A percentile compares a stretch with the other conserved stretches of the same genome.
Evolutionary conservation across 2,113 vertebrate genomes (phyloP).

Genomic region (Thalassoma bifasciatum): DNA sequence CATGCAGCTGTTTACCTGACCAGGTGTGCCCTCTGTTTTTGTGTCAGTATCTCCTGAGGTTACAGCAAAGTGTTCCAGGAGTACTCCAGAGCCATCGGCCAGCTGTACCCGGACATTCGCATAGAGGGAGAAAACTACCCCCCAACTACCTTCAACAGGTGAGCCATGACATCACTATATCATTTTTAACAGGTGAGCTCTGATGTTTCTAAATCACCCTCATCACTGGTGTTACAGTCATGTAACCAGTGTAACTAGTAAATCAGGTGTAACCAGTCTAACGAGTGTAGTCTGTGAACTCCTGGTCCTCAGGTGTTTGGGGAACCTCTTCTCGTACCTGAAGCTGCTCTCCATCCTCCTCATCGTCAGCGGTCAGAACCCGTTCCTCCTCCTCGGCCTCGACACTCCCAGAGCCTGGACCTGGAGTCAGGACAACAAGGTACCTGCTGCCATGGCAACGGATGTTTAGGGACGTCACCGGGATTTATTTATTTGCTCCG

Average conservation of each 20-base stretch:
- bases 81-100: conserved; percentile 81
- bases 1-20: not conserved
- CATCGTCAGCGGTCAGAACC: conserved; percentile 81
- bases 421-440: conserved; percentile 87
- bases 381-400: conserved; percentile 76
- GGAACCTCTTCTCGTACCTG: conserved; percentile 80
- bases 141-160: conserved; percentile 81
- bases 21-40: not conserved
- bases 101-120: conserved; percentile 84
- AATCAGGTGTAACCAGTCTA: not conserved
- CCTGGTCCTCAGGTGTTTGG: conserved; percentile 61
- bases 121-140: conserved; percentile 84
- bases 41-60: conserved; percentile 84
- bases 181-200: conserved; percentile 5
- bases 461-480: not conserved
- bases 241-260: not conserved
- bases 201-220: not conserved
- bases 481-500: no score
- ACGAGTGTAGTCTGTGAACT: not conserved
- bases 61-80: conserved; percentile 86
- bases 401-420: conserved; percentile 78
- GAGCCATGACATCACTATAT: conserved; percentile 5
- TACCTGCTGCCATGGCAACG: conserved; percentile 22
- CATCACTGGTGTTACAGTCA: not conserved
- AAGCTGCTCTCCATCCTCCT: conserved; percentile 81